Percentiles rank a stretch among this genome's conserved stretches.
Conservation (phyloP, 2,797 vertebrate genomes). For the Ctenosaura bakeri region DNA sequence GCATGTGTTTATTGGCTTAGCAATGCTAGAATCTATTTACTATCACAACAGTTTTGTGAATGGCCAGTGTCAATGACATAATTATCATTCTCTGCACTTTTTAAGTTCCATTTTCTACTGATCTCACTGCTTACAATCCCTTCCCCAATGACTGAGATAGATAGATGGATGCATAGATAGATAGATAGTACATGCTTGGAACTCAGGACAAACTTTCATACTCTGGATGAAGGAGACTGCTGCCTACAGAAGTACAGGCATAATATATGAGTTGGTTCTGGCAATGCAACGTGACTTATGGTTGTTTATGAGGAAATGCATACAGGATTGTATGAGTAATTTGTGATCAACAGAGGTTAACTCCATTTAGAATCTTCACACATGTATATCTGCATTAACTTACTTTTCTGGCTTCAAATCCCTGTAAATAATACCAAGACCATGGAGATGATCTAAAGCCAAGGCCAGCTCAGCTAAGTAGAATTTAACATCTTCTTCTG, state of each 20-base stretch:
- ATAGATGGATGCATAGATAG: too few species aligned
- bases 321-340: not conserved
- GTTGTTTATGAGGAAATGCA: not conserved
- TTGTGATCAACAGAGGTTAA: slow-evolving; percentile 18
- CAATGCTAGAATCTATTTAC: not conserved
- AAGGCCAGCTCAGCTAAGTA: slow-evolving; percentile 96
- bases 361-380: not conserved
- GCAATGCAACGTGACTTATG: not conserved
- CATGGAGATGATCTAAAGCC: slow-evolving; percentile 95
- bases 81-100: too few species aligned
- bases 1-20: not conserved
- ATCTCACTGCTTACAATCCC: not conserved
- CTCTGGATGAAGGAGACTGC: not conserved
- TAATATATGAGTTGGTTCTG: not conserved
- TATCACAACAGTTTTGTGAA: not conserved
- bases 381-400: slow-evolving; percentile 50
- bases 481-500: slow-evolving; percentile 98
- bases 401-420: slow-evolving; percentile 98
- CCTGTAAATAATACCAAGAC: slow-evolving; percentile 97
- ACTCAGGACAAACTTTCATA: not conserved
- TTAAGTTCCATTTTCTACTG: not conserved
- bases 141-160: too few species aligned
- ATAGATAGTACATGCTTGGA: not conserved
- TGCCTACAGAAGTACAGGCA: too few species aligned
- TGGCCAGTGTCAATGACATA: not conserved